Evolutionary conservation across 2,113 vertebrate genomes (phyloP).

Genomic region (Sinocyclocheilus anshuiensis): DNA sequence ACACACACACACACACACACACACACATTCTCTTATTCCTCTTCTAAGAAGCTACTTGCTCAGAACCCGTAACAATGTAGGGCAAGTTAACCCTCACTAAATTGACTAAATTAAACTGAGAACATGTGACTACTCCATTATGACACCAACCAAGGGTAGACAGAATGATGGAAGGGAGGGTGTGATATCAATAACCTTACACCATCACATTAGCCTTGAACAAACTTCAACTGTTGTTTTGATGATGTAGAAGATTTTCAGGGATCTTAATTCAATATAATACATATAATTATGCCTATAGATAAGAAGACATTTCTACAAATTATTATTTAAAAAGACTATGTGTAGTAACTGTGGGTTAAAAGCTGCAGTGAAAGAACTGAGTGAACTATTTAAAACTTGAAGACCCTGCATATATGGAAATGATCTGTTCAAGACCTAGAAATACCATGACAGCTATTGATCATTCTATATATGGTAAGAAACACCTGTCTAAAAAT

Average conservation of each 20-base stretch:
- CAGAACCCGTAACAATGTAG: background rate
- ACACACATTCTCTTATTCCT: background rate
- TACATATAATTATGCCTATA: too few relatives aligned
- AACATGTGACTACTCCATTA: background rate
- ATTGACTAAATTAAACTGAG: background rate
- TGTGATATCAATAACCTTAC: background rate
- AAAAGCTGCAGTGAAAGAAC: too few relatives aligned
- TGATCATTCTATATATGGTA: too few relatives aligned
- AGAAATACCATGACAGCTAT: too few relatives aligned
- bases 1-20: background rate
- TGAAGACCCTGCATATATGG: too few relatives aligned
- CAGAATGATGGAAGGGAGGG: background rate
- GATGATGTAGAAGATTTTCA: background rate
- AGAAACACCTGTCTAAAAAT: too few relatives aligned
- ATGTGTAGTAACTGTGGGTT: too few relatives aligned
- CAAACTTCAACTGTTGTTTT: background rate
- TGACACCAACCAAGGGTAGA: background rate
- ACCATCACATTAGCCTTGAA: background rate
- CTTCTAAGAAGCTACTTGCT: constrained; percentile 30
- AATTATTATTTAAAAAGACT: too few relatives aligned
- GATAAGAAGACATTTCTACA: too few relatives aligned
- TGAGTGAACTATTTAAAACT: too few relatives aligned
- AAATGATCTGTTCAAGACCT: too few relatives aligned
- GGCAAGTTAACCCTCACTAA: background rate
- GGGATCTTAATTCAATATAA: too few relatives aligned